Base-by-base conservation (phyloP, 2,113 vertebrate genomes). In the Anser brachyrhynchus region DNA sequence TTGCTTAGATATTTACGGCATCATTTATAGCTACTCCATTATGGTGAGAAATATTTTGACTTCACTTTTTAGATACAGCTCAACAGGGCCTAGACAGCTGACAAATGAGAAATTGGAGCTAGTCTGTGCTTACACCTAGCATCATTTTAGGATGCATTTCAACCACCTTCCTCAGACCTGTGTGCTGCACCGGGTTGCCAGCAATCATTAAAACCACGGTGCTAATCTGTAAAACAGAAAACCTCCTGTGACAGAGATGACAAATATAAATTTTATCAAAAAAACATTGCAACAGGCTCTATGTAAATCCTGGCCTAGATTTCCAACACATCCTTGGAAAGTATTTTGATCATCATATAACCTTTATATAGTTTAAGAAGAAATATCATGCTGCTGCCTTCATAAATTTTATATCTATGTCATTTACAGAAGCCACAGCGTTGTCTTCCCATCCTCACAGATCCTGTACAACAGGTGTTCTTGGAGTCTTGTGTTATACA, bases 1-100 rank as follows among this genome's bases (percentile, higher is more conserved):
- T 96, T 96, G 86, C 95, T 81, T 79, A 94, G 93, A 89, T 94
- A 96, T 92, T 93, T 96, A 95, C 94, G 95, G 90, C 88, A 96
- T 79, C 81, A 39, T 92, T 85, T 88, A 90, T 93, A 89, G 87
- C 87, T 86, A 85, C 79, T 86, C 73, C 89, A 80, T 85, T 82
- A 86, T 82, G 78, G 43, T 43, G 44, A 90, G 90, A 93, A 95
- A 76, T 73, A 69, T 76, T 89, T 96, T 77, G 89, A 96, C 94
- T 92, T 89, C 28, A 49, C 77, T 87, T 84, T 90, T 85, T 74
- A 84, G 87, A 64, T 81, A 26, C 46, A 77, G 80, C 3, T n/a
- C 85, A 85, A 94, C 29, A 90, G 41, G 67, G 33, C 91, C 57
- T 52, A 86, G 89, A 58, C 49, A 93, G 82, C 54, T 92, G 80